Conservation (phyloP, 2,797 vertebrate genomes). For the Phataginus tricuspis region DNA sequence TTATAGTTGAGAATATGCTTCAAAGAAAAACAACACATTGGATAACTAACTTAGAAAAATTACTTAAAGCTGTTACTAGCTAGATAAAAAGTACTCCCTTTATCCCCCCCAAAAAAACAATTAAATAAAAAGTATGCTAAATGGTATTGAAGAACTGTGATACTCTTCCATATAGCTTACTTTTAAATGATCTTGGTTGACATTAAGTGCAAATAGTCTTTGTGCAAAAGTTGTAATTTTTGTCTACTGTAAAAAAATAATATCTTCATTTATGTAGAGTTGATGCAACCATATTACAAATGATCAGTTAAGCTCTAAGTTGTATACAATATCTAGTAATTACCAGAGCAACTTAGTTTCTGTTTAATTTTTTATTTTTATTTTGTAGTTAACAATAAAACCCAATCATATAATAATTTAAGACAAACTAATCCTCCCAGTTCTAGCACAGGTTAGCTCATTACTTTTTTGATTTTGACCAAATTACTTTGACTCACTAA, state of each 20-base stretch:
- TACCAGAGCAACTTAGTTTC: conserved; percentile 7
- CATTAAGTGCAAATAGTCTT: conserved; percentile 3
- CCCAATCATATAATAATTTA: neutral
- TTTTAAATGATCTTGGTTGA: conserved; percentile 43
- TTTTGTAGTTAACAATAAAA: conserved; percentile 39
- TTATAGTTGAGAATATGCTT: neutral
- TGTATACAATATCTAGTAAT: neutral
- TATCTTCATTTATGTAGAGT: conserved; percentile 20
- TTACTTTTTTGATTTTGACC: neutral
- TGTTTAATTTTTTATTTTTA: neutral
- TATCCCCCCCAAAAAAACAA: neutral
- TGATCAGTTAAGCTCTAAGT: neutral
- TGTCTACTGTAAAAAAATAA: conserved; percentile 2
- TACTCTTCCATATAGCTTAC: neutral
- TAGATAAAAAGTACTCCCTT: neutral
- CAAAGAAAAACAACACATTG: neutral
- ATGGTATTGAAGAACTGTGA: neutral
- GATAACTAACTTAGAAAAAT: conserved; percentile 24
- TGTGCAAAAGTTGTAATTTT: conserved; percentile 1
- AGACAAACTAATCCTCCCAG: neutral
- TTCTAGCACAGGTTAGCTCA: neutral
- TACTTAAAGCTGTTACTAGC: neutral
- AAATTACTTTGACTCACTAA: neutral
- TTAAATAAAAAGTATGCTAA: conserved; percentile 20
- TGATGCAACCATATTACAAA: neutral